A percentile compares a stretch with the other conserved stretches of the same genome.
Evolutionary conservation across 2,888 invertebrate genomes (phyloP).

Genomic region (Epinotia bilunana): DNA sequence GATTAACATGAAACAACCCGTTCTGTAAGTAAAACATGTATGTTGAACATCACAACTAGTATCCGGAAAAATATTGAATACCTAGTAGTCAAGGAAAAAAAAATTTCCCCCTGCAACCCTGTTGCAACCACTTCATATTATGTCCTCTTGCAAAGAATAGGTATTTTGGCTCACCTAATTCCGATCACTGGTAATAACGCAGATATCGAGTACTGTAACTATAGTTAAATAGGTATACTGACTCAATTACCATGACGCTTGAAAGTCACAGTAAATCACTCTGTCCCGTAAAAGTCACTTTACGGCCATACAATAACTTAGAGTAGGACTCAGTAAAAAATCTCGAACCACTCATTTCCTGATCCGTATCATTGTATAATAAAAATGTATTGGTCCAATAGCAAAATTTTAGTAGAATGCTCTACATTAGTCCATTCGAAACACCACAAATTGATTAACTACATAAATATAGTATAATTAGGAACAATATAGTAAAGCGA

Average conservation of each 20-base stretch:
- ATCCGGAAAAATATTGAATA: no score
- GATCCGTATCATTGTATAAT: constrained; percentile 15
- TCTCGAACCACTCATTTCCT: not conserved
- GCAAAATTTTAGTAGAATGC: constrained; percentile 2
- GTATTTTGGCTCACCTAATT: no score
- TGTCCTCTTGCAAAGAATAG: no score
- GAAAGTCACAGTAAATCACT: constrained; percentile 8
- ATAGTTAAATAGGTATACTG: not conserved
- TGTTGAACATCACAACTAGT: no score
- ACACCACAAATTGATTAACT: constrained; percentile 26
- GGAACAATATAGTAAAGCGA: constrained; percentile 27
- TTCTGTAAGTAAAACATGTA: no score
- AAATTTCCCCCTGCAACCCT: no score
- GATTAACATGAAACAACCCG: no score
- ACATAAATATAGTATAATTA: constrained; percentile 17
- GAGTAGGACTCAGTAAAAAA: constrained; percentile 17
- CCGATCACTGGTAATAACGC: no score
- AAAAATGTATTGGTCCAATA: constrained; percentile 15
- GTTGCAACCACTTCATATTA: no score
- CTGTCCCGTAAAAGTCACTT: constrained; percentile 14
- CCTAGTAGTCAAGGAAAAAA: no score
- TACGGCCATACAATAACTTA: constrained; percentile 4
- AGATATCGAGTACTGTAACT: constrained; percentile 1
- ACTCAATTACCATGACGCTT: constrained; percentile 14
- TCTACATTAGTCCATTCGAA: constrained; percentile 19